Conservation (phyloP, 2,888 invertebrate genomes). For the Zygaena filipendulae region DNA sequence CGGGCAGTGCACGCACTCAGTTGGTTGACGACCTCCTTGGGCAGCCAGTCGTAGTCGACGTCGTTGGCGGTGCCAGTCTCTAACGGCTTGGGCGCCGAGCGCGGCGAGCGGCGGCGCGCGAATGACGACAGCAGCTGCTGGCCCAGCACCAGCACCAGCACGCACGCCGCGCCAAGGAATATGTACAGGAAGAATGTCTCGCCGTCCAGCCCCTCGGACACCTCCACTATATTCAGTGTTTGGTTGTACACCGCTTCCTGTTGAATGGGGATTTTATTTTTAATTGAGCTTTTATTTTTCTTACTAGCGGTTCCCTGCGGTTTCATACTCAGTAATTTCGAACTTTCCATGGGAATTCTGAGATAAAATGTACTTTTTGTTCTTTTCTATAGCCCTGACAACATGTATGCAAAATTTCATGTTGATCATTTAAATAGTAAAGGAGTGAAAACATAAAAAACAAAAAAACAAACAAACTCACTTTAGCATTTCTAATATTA, state of each 20-base stretch:
- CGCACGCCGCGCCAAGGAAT: constrained; percentile 90
- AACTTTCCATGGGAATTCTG: too few relatives aligned
- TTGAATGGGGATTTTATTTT: too few relatives aligned
- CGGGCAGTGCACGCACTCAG: constrained; percentile 88
- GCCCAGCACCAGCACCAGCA: constrained; percentile 87
- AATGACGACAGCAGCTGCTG: constrained; percentile 90
- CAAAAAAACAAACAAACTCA: too few relatives aligned
- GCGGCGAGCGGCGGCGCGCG: constrained; percentile 75
- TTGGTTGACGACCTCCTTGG: constrained; percentile 86
- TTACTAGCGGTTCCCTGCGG: too few relatives aligned
- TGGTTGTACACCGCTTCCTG: constrained; percentile 97
- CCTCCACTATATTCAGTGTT: constrained; percentile 94
- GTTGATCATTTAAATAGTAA: too few relatives aligned
- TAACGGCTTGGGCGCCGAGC: constrained; percentile 71
- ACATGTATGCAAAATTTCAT: too few relatives aligned
- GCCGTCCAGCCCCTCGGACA: constrained; percentile 96
- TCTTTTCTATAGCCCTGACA: too few relatives aligned
- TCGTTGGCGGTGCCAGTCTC: constrained; percentile 94
- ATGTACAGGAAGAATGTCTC: constrained; percentile 99
- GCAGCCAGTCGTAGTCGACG: constrained; percentile 99
- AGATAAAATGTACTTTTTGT: too few relatives aligned
- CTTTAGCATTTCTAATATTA: too few relatives aligned
- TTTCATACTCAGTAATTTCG: too few relatives aligned
- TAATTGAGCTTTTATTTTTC: too few relatives aligned
- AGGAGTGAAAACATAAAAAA: too few relatives aligned